Evolutionary conservation across 1,140 invertebrate genomes (phyloP).

Genomic region (Condylostylus longicornis): DNA sequence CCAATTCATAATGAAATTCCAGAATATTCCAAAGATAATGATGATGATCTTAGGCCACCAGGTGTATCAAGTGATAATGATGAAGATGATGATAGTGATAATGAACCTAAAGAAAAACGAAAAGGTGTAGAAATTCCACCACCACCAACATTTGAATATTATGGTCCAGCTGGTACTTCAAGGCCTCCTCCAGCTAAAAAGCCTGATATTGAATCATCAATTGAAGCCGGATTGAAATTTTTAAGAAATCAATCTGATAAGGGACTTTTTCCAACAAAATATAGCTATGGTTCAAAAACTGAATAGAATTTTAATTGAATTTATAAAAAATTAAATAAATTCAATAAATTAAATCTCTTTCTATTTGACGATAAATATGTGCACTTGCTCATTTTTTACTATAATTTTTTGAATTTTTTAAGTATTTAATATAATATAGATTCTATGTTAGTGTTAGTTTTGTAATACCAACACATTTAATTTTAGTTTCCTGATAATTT

Average conservation of each 20-base stretch:
- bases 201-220: slow-evolving; percentile 42
- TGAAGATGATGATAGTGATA: slow-evolving; percentile 10
- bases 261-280: slow-evolving; percentile 24
- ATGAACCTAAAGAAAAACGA: slow-evolving; percentile 15
- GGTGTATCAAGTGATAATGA: no score
- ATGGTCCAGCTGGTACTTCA: slow-evolving; percentile 15
- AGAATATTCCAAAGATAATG: slow-evolving; percentile 21
- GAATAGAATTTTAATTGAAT: no score
- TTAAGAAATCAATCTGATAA: slow-evolving; percentile 44
- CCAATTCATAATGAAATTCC: slow-evolving; percentile 15
- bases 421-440: no score
- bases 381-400: no score
- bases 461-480: no score
- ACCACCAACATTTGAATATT: slow-evolving; percentile 45
- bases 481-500: no score
- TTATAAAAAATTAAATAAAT: no score
- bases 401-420: no score
- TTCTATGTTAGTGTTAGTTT: no score
- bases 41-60: no score
- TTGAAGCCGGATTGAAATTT: slow-evolving; percentile 49
- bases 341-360: no score
- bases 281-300: slow-evolving; percentile 26
- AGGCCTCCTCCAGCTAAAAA: slow-evolving; percentile 15
- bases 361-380: no score
- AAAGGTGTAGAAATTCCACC: slow-evolving; percentile 42